Conservation (phyloP, 1,140 invertebrate genomes). For the Drosophila ercepeae region DNA sequence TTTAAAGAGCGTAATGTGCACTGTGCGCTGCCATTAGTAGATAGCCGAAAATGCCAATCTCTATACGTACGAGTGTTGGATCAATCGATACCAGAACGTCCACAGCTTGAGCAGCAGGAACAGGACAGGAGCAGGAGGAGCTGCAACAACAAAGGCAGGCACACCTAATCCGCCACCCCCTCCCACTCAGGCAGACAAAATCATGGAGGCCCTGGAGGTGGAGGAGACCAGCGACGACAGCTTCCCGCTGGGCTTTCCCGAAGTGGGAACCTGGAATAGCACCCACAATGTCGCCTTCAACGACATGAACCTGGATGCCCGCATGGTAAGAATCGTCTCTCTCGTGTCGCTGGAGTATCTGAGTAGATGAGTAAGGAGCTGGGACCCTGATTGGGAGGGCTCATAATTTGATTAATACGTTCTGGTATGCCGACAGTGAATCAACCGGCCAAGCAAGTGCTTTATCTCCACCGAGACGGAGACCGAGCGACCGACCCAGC, state of each 20-base stretch:
- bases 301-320: slow-evolving; percentile 92
- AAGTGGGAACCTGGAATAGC: slow-evolving; percentile 85
- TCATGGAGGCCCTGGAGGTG: slow-evolving; percentile 46
- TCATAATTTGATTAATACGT: slow-evolving; percentile 51
- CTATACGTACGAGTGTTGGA: slow-evolving; percentile 41
- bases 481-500: background rate
- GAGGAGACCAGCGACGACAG: slow-evolving; percentile 65
- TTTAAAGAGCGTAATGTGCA: slow-evolving; percentile 49
- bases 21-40: slow-evolving; percentile 31
- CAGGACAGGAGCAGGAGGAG: slow-evolving; percentile 5
- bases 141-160: slow-evolving; percentile 22
- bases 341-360: slow-evolving; percentile 1
- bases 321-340: slow-evolving; percentile 88
- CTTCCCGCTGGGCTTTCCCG: slow-evolving; percentile 84
- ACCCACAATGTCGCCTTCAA: slow-evolving; percentile 86
- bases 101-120: slow-evolving; percentile 9
- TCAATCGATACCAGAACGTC: slow-evolving; percentile 29
- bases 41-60: slow-evolving; percentile 43
- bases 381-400: background rate
- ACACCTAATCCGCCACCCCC: slow-evolving; percentile 10
- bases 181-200: slow-evolving; percentile 12
- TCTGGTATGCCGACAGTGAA: slow-evolving; percentile 49
- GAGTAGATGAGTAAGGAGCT: background rate
- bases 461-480: slow-evolving; percentile 38
- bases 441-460: slow-evolving; percentile 41